A percentile compares a stretch with the other conserved stretches of the same genome.
These are phyloP conservation scores for Aethes cnicana DNA, from an alignment of 2,888 invertebrate species.

Conservation along the genomic window DNA sequence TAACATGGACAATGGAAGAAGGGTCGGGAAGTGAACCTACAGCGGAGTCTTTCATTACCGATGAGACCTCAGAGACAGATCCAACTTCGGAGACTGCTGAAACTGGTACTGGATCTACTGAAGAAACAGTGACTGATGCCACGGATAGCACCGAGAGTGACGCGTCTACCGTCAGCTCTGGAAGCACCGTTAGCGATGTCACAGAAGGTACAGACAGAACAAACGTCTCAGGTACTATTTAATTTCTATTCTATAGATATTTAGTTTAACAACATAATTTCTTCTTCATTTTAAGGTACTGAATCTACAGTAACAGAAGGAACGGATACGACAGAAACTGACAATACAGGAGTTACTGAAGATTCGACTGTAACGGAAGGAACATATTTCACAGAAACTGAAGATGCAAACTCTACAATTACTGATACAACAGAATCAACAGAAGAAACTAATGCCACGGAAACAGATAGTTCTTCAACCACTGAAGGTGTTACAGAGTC, in stretches of 20 bases:
- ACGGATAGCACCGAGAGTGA: conserved; percentile 8
- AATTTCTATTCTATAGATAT: too few species aligned
- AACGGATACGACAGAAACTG: too few species aligned
- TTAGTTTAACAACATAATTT: too few species aligned
- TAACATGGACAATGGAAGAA: not conserved
- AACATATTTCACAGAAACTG: not conserved
- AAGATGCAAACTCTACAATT: not conserved
- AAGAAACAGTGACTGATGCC: conserved; percentile 8
- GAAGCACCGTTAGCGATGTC: conserved; percentile 2
- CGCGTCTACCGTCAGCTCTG: too few species aligned
- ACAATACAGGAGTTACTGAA: too few species aligned
- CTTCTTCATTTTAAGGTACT: too few species aligned
- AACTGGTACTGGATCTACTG: conserved; percentile 3
- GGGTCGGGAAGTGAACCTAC: conserved; percentile 18
- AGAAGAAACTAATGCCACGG: conserved; percentile 2
- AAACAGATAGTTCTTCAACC: conserved; percentile 1
- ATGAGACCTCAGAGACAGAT: not conserved
- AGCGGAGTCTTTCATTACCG: conserved; percentile 22
- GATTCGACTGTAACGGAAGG: not conserved
- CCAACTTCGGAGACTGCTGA: conserved; percentile 1
- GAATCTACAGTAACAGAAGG: not conserved
- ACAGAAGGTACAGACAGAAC: not conserved
- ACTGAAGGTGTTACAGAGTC: conserved; percentile 13
- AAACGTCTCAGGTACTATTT: too few species aligned
- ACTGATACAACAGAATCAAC: conserved; percentile 26